Conservation (phyloP, 53 echinoderm and acorn worm species). For the Hippasteria phrygiana region DNA sequence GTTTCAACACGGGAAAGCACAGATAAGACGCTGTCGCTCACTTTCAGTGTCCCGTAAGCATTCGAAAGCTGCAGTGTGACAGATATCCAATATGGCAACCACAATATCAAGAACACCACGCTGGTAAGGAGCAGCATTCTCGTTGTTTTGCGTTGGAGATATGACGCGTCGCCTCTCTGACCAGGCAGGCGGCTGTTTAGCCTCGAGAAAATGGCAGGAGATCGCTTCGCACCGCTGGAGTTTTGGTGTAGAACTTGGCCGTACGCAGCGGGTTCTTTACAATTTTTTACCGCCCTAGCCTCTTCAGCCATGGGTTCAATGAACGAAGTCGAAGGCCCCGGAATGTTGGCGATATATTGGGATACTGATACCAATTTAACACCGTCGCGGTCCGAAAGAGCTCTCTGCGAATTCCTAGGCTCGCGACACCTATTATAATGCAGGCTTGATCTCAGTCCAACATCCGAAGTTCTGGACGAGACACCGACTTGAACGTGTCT, state of each 20-base stretch:
- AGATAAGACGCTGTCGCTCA: too few species aligned
- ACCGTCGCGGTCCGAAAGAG: not conserved
- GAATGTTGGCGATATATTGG: not conserved
- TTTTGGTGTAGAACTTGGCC: not conserved
- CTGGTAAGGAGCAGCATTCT: constrained; percentile 48
- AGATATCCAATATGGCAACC: constrained; percentile 54
- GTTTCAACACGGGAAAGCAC: not conserved
- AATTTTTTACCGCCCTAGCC: not conserved
- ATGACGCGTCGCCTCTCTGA: not conserved
- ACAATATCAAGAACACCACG: constrained; percentile 32
- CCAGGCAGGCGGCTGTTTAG: not conserved
- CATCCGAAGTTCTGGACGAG: not conserved
- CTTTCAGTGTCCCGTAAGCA: not conserved
- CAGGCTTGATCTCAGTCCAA: not conserved
- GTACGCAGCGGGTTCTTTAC: not conserved
- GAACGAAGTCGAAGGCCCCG: not conserved
- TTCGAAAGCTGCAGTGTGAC: not conserved
- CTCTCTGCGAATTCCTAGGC: not conserved
- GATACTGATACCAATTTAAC: not conserved
- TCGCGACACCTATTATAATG: not conserved
- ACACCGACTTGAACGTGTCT: constrained; percentile 4
- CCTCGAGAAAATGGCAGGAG: not conserved
- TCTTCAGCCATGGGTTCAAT: not conserved
- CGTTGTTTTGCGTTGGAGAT: constrained; percentile 35
- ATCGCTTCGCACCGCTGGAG: not conserved